Evolutionary conservation across 2,888 invertebrate species (phyloP), one percentile per base, ranked within the genome.

Genomic region (Lissocephala sabroskyi): DNA sequence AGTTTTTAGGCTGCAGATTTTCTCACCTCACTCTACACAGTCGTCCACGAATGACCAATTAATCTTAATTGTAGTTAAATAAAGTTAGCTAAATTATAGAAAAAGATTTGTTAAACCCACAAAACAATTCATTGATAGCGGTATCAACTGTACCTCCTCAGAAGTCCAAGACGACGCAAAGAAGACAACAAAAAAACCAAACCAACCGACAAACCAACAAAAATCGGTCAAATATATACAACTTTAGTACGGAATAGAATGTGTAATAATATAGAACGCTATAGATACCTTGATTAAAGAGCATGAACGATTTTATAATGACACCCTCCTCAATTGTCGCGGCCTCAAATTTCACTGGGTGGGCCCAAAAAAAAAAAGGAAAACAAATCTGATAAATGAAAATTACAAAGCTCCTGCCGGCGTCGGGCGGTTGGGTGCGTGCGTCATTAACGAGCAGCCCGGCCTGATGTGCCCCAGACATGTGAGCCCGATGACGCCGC

Each of bases 361-460:
- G 43, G 37, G 37, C n/a, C n/a, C 60, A 74, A 75, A 71, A 75
- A 75, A 59, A 66, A 71, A 71, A 77, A 71, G 75, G 52, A 63
- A 75, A 71, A 67, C 67, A 71, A 71, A 71, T 77, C 76, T 67
- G 76, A 78, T 71, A 71, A 71, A 73, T 63, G 57, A 54, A 71
- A 71, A 77, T 71, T 75, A 71, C 76, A 71, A 78, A 35, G 35
- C 35, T 7, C 7, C 23, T 23, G 23, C 3, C 3, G 7, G 3
- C 23, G 7, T 7, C 7, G 23, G 7, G 23, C 7, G 23, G 3
- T n/a, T 41, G 23, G 3, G 1, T 29, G 16, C 28, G 52, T 55
- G 63, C 53, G 70, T 59, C 78, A 78, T 75, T 73, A 73, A 75
- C 78, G 78, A 73, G 71, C 67, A 78, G 78, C 68, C 71, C 73